Base-by-base conservation (phyloP, 2,113 vertebrate genomes). In the Eretmochelys imbricata region DNA sequence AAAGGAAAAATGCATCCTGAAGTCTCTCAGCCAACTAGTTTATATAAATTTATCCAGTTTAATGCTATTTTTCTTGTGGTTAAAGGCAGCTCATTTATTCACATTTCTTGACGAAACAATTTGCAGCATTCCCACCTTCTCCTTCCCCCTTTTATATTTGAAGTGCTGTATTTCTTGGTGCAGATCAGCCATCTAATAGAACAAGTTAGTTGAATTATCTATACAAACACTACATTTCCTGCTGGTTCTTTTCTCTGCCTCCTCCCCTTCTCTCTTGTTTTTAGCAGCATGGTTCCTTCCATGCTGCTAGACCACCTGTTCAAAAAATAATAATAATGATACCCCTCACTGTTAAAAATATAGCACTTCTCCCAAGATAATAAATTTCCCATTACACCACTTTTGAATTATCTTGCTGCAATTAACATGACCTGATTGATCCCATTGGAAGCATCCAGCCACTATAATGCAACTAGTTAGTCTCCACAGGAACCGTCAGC, bases 271-370 rank as follows among this genome's bases (percentile, higher is more conserved):
- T 95, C 94, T 97, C 90, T 92, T 96, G 91, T 93, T 94, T 87
- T 93, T 90, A 96, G 59, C 93, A 0, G 80, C 92, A 93, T 95
- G 96, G 90, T 79, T 96, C 89, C 93, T 95, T 88, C 90, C 97
- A 96, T 97, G 97, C 97, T 98, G 97, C 80, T 94, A 97, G 93
- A 96, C 96, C 96, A 98, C 96, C 97, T 98, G 97, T 97, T 97
- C 96, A 89, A 96, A 96, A 87, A 96, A 97, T 97, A 97, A 97
- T 92, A 96, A 95, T 94, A 97, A 92, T 92, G 88, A 96, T 95
- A 95, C 97, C 96, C 97, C 97, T 96, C 83, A 92, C 96, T 97
- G 96, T 89, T 98, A 96, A 97, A 97, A 97, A 97, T 93, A 96
- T 87, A 97, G 69, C 94, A 95, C 96, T 95, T 93, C 89, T 94